Base-by-base conservation (phyloP, 2,888 invertebrate species). In the Lamproptera curius region DNA sequence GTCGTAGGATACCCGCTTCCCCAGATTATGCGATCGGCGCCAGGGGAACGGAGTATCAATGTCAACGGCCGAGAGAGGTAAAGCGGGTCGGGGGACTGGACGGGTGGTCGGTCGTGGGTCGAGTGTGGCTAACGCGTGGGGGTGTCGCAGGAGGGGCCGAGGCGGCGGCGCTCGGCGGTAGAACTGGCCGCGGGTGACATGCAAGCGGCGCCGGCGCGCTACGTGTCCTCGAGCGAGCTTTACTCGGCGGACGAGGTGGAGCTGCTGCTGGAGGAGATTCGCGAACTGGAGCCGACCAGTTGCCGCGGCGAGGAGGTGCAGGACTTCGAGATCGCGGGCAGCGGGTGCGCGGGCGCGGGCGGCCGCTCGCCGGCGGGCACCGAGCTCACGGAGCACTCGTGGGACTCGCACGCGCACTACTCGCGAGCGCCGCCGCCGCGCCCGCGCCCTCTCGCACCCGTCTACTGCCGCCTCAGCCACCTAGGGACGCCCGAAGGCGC, bases 291-390 rank as follows among this genome's bases (percentile, higher is more conserved):
- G 81, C 87, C 86, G 54, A 83, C 83, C 57, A 83, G 84, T 75
- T 85, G 85, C 62, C 84, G 82, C 69, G 85, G 82, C 62, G 87
- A 87, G 58, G 86, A 87, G 71, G 75, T 83, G 72, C 84, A 85
- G 79, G 88, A 88, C 75, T 86, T 85, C 75, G 89, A 89, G 81
- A 88, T 88, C 77, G 89, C 89, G 67, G 89, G 89, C 69, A 88
- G 88, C 76, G 85, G 85, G 67, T 76, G 77, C 73, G 85, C 75
- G 62, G 76, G 73, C 59, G 76, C 62, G 61, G 66, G 69, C 63
- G 81, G 78, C 62, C 79, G 83, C 62, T 85, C 85, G 60, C 85
- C 85, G 65, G 82, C 76, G 58, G 83, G 77, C 73, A 80, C 83
- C 35, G 83, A 80, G 70, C 70, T 70, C 46, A 84, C 85, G 63